Evolutionary conservation across 1,140 invertebrate genomes (phyloP), one percentile per base, ranked within the genome.

Genomic region (Calliphora vicina): DNA sequence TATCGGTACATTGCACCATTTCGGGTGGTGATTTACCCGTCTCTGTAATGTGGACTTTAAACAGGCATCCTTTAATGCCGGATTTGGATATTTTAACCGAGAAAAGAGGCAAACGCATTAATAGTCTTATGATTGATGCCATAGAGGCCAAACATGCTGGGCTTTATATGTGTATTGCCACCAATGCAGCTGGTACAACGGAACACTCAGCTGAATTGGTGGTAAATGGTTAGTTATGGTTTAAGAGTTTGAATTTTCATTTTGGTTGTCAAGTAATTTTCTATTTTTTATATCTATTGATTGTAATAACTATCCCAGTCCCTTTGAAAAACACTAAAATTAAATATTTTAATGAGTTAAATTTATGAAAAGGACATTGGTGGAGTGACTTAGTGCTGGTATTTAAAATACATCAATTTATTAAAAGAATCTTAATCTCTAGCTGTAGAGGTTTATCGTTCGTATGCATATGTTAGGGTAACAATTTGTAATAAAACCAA

Each of bases 21-120:
- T 93, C 93, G 27, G 95, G 95, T 89, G 96, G 96, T 43, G 95
- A 96, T 88, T 89, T 94, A 83, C 95, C 95, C 23, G 90, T 96
- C 82, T 93, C 93, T 73, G 94, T 96, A 85, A 92, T 91, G 25
- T 97, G 95, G 95, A 93, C 92, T 71, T 93, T 96, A 86, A 94
- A 88, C 82, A 81, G 94, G 87, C 91, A 87, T 84, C 85, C 85
- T 23, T 73, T 88, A 23, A 10, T 85, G 61, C 85, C 86, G 42
- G 84, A 86, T 84, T 86, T 91, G 83, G 85, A 87, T 17, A 87
- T 88, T 81, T 85, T 87, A 42, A 87, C 86, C 0, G 86, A 86
- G 80, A 88, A 86, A 80, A 84, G 86, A 81, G 92, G 92, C 43
- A 92, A 92, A 87, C 90, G 91, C 87, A 91, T 92, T 83, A 91